Base-by-base conservation (phyloP, 2,113 vertebrate genomes). In the Heliornis fulica region DNA sequence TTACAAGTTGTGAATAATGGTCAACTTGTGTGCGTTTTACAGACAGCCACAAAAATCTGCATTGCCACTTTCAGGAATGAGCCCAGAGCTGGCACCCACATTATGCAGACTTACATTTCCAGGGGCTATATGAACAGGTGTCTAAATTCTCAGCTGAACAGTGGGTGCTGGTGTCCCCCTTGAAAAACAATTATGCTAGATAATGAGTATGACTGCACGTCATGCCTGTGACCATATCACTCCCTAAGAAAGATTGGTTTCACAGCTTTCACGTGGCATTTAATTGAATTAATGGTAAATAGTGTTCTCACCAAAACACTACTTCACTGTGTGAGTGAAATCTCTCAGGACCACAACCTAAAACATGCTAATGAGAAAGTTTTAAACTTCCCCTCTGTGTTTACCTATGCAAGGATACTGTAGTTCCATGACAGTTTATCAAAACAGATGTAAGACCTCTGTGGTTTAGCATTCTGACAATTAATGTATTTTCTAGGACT, bases 1-100 rank as follows among this genome's bases (percentile, higher is more conserved):
- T 97, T 96, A 98, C 83, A 83, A 85, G 71, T 45, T 82, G 89
- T 46, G 80, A 97, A 95, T 87, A 96, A 95, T 45, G 86, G 88
- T 96, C 92, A 83, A 88, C 95, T 96, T 96, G 87, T 70, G 87
- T 64, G 93, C 76, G n/a, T 89, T 94, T 84, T 76, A 89, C 43
- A 89, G 87, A 76, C 76, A 96, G 89, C 90, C 94, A 96, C 89
- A 94, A 85, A 94, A 94, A 95, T 61, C 78, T 85, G 76, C 85
- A 63, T 57, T 87, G 76, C 85, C 81, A 85, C 87, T 95, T 86
- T 53, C 40, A 96, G 89, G 87, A 96, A 80, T 71, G 70, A 96
- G 56, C 54, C 80, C 56, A 65, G 56, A 86, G 65, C 61, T 14
- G 40, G 79, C 82, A 93, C 87, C 59, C 78, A 31, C 40, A 54